Evolutionary conservation across 2,113 vertebrate genomes (phyloP).

Genomic region (Todiramphus saurophagus): DNA sequence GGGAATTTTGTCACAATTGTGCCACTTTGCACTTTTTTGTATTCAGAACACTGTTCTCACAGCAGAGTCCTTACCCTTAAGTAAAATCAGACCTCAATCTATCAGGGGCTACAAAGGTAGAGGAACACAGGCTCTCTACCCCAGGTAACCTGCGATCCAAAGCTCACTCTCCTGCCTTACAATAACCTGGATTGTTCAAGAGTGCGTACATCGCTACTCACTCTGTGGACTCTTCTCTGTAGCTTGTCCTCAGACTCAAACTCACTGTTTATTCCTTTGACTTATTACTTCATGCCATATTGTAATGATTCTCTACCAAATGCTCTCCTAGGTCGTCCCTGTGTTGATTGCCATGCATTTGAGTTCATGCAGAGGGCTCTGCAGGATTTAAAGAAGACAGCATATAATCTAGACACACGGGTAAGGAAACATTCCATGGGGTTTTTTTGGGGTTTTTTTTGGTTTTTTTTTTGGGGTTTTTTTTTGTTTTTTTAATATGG

Average conservation of each 20-base stretch:
- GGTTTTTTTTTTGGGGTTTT: too few relatives aligned
- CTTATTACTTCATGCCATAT: neutral
- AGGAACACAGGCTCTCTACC: neutral
- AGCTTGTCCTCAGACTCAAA: neutral
- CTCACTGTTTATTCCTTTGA: neutral
- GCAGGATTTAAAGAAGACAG: slow-evolving; percentile 95
- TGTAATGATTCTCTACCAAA: neutral
- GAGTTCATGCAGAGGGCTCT: slow-evolving; percentile 98
- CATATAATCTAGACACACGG: slow-evolving; percentile 90
- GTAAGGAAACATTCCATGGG: slow-evolving; percentile 70
- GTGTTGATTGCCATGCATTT: slow-evolving; percentile 96
- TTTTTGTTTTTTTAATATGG: neutral
- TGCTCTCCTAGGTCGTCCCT: slow-evolving; percentile 85
- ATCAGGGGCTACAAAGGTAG: neutral
- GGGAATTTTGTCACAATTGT: neutral
- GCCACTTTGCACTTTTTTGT: neutral
- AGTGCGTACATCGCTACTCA: neutral
- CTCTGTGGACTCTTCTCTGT: neutral
- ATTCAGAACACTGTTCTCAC: neutral
- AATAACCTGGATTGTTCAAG: neutral
- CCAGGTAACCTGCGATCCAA: neutral
- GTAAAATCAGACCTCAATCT: neutral
- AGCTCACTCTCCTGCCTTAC: neutral
- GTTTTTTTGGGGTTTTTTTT: neutral
- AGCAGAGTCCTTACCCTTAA: neutral